A percentile compares a stretch with the other conserved stretches of the same genome.
These are phyloP conservation scores for Clunio marinus DNA, from an alignment of 2,888 invertebrate genomes.

Conservation along the genomic window DNA sequence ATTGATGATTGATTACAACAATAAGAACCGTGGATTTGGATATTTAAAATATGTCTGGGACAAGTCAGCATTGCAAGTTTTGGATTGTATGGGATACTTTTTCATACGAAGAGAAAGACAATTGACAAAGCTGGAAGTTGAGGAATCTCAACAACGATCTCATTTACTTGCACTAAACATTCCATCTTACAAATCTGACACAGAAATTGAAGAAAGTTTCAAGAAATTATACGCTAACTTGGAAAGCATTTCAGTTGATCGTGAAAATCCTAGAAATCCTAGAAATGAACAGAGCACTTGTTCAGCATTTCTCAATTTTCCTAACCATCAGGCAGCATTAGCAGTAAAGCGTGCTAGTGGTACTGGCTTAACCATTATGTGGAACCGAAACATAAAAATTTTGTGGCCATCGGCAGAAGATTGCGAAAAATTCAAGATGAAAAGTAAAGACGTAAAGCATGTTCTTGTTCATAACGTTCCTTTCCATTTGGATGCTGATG, in stretches of 20 bases:
- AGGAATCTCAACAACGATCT: slow-evolving; percentile 45
- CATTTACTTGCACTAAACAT: slow-evolving; percentile 46
- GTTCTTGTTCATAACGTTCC: slow-evolving; percentile 1
- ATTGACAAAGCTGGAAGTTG: slow-evolving; percentile 44
- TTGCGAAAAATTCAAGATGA: not conserved
- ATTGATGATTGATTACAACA: slow-evolving; percentile 45
- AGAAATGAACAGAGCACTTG: slow-evolving; percentile 41
- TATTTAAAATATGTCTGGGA: slow-evolving; percentile 39
- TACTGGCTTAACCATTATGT: slow-evolving; percentile 44
- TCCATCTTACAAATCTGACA: slow-evolving; percentile 43
- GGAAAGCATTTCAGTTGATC: slow-evolving; percentile 41
- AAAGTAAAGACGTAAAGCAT: not conserved
- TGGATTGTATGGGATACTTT: slow-evolving; percentile 45
- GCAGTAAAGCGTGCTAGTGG: slow-evolving; percentile 45
- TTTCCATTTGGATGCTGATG: not conserved
- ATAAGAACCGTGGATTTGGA: slow-evolving; percentile 44
- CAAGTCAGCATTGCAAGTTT: slow-evolving; percentile 44
- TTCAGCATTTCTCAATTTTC: slow-evolving; percentile 44
- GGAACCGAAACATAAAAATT: slow-evolving; percentile 45
- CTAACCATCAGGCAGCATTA: slow-evolving; percentile 44
- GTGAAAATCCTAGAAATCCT: slow-evolving; percentile 39
- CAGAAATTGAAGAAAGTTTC: slow-evolving; percentile 43
- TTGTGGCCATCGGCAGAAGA: slow-evolving; percentile 45
- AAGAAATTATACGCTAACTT: slow-evolving; percentile 44
- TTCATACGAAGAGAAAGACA: too few relatives aligned